Percentiles rank a stretch among this genome's conserved stretches.
phyloP scores from a whole-genome alignment of 92 coral and sea anemone genomes.

The Zoanthus gigantus region DNA sequence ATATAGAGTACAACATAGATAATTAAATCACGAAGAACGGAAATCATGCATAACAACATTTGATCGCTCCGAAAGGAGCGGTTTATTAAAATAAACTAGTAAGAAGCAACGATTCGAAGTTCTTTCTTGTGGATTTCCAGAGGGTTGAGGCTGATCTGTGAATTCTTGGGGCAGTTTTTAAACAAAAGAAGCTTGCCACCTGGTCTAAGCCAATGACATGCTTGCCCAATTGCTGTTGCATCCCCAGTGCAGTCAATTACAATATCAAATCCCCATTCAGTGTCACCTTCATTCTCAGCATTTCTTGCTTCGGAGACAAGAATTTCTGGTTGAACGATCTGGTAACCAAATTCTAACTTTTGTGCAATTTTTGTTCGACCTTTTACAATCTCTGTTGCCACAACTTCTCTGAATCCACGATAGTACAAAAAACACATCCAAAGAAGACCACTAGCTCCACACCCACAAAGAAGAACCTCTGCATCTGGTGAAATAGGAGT shows the following conservation, averaged over 20 bases:
- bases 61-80: too few relatives aligned
- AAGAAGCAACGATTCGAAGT: constrained; percentile 76
- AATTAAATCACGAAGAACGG: too few relatives aligned
- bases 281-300: constrained; percentile 76
- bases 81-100: too few relatives aligned
- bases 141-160: constrained; percentile 78
- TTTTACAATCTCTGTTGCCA: constrained; percentile 77
- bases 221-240: constrained; percentile 81
- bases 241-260: constrained; percentile 91
- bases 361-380: constrained; percentile 88
- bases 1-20: too few relatives aligned
- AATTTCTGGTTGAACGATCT: constrained; percentile 81
- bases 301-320: constrained; percentile 80
- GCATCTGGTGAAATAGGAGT: constrained; percentile 79
- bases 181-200: constrained; percentile 83
- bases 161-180: constrained; percentile 71
- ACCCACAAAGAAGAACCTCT: constrained; percentile 87
- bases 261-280: constrained; percentile 94
- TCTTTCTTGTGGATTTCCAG: constrained; percentile 78
- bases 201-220: constrained; percentile 76
- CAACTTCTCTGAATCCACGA: constrained; percentile 88
- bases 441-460: constrained; percentile 79
- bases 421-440: constrained; percentile 85
- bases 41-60: too few relatives aligned
- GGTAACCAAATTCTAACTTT: constrained; percentile 79